Base-by-base conservation (phyloP, 35 echinoderm and acorn worm genomes). In the Chiridota heheva region DNA sequence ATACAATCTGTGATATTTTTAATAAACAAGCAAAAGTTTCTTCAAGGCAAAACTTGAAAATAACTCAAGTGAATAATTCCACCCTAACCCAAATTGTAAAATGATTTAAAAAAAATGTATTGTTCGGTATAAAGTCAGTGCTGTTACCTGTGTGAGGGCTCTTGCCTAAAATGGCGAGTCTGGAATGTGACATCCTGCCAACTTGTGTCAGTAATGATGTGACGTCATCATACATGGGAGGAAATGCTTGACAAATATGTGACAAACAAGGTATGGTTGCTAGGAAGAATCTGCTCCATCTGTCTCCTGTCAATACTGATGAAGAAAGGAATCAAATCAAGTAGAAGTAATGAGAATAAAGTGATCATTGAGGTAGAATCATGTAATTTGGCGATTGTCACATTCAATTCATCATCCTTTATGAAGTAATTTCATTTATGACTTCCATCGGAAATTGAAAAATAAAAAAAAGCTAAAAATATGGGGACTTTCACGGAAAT, bases 191-290 rank as follows among this genome's bases (percentile, higher is more conserved):
- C 33, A 98, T 82, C 17, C 89, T 67, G 1, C 95, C 95, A 13
- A 98, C 73, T 46, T 98, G 95, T 28, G 84, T 62, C 13, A 98
- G 69, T 12, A 98, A 46, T 0, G 95, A 98, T 34, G 89, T 89
- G 25, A 91, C 76, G 66, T 98, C 95, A 35, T 98, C 95, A 57
- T 98, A 98, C 36, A 98, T 76, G 4, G 95, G 95, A 58, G 95
- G 95, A 35, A 98, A 98, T 28, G 95, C 95, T 67, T 67, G 85
- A 55, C 89, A 91, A 57, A 98, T 98, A 43, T 81, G 70, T 7
- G 86, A 84, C 7, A 98, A 68, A 25, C 89, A 87, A 8, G 94
- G 95, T 26, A 91, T 77, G 31, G 89, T 88, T 1, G 95, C 78
- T 30, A 62, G 34, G 82, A 85, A 98, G 65, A 98, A 98, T 40